phyloP scores from a whole-genome alignment of 2,797 vertebrate species.

The Ptychadena robeensis region DNA sequence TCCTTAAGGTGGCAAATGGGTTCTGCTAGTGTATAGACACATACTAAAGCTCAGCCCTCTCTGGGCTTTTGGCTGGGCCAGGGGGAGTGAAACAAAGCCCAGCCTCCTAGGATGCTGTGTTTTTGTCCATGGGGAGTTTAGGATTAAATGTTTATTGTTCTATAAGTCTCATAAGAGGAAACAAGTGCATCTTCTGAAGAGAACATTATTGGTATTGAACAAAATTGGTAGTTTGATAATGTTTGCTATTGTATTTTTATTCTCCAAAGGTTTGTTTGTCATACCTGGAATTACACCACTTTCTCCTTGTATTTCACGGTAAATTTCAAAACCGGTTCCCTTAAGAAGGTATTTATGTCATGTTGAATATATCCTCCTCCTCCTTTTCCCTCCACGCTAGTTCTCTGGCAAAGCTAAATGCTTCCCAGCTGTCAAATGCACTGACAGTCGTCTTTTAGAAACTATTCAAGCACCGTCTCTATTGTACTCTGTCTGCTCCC shows the following conservation, averaged over 20 bases:
- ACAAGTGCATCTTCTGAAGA: no score
- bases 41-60: no score
- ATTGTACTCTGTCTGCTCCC: slow-evolving; percentile 1
- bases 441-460: slow-evolving; percentile 32
- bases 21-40: no score
- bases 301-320: neutral
- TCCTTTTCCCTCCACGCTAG: slow-evolving; percentile 4
- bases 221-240: slow-evolving; percentile 15
- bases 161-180: no score
- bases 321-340: neutral
- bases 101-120: no score
- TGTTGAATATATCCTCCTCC: neutral
- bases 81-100: no score
- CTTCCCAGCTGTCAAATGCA: slow-evolving; percentile 14
- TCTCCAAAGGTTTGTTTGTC: neutral
- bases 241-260: neutral
- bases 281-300: neutral
- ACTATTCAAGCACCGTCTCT: slow-evolving; percentile 2
- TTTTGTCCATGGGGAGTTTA: no score
- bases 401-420: slow-evolving; percentile 5
- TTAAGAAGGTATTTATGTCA: slow-evolving; percentile 3
- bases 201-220: no score
- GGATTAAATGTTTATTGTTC: no score
- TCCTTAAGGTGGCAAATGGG: no score
- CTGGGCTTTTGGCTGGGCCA: no score